Evolutionary conservation across 2,888 invertebrate species (phyloP).

Genomic region (Ecliptopera silaceata): DNA sequence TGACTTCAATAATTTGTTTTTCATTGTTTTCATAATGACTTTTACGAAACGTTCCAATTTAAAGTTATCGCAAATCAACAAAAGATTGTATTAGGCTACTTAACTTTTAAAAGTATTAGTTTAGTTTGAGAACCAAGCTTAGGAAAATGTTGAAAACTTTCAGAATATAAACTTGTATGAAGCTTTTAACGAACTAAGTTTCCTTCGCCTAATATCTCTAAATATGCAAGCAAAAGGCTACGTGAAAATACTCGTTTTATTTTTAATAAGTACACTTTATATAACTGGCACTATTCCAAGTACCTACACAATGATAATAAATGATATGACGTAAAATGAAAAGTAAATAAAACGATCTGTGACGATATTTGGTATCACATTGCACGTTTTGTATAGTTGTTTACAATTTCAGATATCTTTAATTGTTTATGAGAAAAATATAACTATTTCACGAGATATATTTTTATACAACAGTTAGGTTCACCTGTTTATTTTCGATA

Average conservation of each 20-base stretch:
- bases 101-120: background rate
- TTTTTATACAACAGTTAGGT: too few relatives aligned
- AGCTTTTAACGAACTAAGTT: background rate
- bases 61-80: constrained; percentile 5
- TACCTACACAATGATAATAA: constrained; percentile 3
- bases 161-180: constrained; percentile 26
- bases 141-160: constrained; percentile 26
- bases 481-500: too few relatives aligned
- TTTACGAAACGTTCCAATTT: background rate
- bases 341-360: constrained; percentile 6
- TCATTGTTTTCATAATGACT: constrained; percentile 7
- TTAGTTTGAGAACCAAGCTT: background rate
- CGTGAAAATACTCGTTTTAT: too few relatives aligned
- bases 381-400: background rate
- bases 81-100: constrained; percentile 1
- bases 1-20: constrained; percentile 8
- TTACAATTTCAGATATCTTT: constrained; percentile 1
- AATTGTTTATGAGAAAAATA: background rate
- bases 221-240: too few relatives aligned
- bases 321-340: constrained; percentile 12
- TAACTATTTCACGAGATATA: too few relatives aligned
- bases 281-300: constrained; percentile 1
- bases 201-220: too few relatives aligned
- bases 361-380: constrained; percentile 5
- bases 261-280: background rate